phyloP scores from a whole-genome alignment of 2,797 vertebrate species.

The Florisuga fusca region DNA sequence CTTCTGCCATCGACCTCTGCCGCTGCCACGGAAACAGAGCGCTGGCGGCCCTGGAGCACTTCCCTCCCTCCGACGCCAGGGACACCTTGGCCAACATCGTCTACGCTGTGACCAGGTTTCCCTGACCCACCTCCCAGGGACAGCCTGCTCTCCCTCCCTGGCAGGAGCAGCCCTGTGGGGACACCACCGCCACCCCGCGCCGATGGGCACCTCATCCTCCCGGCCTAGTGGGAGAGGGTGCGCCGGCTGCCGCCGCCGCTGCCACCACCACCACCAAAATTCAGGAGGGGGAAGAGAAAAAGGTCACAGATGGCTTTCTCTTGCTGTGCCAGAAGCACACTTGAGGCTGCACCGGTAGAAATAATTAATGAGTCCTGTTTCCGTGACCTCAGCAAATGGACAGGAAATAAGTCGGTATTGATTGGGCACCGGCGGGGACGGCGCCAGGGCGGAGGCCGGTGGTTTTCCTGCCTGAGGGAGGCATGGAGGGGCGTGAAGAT shows the following conservation, averaged over 20 bases:
- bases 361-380: slow-evolving; percentile 98
- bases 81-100: slow-evolving; percentile 97
- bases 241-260: slow-evolving; percentile 26
- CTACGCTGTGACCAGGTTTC: slow-evolving; percentile 90
- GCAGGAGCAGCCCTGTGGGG: fast-evolving
- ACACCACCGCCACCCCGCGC: fast-evolving
- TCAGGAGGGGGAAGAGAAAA: slow-evolving; percentile 54
- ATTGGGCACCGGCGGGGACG: slow-evolving; percentile 89
- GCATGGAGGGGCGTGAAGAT: slow-evolving; percentile 72
- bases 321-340: slow-evolving; percentile 88
- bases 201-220: background rate
- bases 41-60: slow-evolving; percentile 91
- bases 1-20: slow-evolving; percentile 94
- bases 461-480: slow-evolving; percentile 90
- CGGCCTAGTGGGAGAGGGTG: background rate
- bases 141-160: slow-evolving; percentile 6
- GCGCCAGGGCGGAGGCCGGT: slow-evolving; percentile 96
- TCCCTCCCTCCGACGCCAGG: slow-evolving; percentile 94
- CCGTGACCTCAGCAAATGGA: slow-evolving; percentile 99
- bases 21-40: slow-evolving; percentile 95
- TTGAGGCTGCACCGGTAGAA: slow-evolving; percentile 93
- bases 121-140: slow-evolving; percentile 68
- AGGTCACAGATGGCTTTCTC: slow-evolving; percentile 85
- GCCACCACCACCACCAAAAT: slow-evolving; percentile 63
- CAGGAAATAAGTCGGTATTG: slow-evolving; percentile 99